Evolutionary conservation across 2,113 vertebrate species (phyloP), one percentile per base, ranked within the genome.

Genomic region (Notiomystis cincta): DNA sequence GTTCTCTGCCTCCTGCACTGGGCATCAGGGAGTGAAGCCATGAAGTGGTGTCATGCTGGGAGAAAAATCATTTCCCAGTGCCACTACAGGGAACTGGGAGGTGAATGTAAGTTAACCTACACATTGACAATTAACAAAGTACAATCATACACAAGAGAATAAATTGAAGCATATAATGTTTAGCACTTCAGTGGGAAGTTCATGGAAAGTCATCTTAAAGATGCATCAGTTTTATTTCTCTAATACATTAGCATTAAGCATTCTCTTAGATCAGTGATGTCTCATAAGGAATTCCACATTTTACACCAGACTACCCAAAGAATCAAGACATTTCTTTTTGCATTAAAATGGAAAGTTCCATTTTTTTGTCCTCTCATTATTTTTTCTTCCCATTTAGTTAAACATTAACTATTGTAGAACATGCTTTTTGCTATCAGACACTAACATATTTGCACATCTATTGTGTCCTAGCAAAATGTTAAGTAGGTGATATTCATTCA

Each of bases 1-100:
- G 23, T 53, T 84, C 51, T 58, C n/a, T 62, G 16, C 42, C 31
- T 67, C 31, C 7, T 0, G 0, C 27, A 12, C 0, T 35, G 62
- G 37, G 44, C n/a, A 18, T 72, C 42, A 90, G 62, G 47, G n/a
- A 77, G 57, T 8, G 2, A 21, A 47, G n/a, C n/a, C n/a, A 81
- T 13, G 38, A 77, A 27, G 2, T 27, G 62, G 8, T 61, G 25
- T 28, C 57, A 57, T 38, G 27, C 66, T 64, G 77, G 15, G 50
- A 35, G 62, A 80, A 90, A 64, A 75, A 51, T 31, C 79, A 19
- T 61, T 80, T 83, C 10, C 13, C 42, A 14, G 19, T 71, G 31
- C 18, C 37, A 38, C n/a, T 40, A 25, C 27, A 35, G 79, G 40
- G 25, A 69, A 23, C 21, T 47, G 31, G 87, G n/a, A 76, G 54